Evolutionary conservation across 2,113 vertebrate species (phyloP).

Genomic region (Xyliphius kryptos): DNA sequence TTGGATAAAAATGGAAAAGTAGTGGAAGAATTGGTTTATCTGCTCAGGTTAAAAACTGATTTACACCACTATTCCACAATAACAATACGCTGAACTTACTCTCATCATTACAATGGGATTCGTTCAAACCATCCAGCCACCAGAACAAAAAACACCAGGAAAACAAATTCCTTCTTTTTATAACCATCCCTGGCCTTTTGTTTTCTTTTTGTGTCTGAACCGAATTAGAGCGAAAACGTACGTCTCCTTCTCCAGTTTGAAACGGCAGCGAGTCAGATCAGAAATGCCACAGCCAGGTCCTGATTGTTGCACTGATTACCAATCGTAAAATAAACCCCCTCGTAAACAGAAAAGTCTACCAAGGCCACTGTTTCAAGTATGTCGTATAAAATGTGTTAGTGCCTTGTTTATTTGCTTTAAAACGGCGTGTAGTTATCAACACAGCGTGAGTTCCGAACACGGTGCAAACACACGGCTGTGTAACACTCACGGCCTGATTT

Average conservation of each 20-base stretch:
- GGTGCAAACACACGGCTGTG: conserved; percentile 31
- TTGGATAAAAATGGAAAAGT: too few species aligned
- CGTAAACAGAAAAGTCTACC: conserved; percentile 68
- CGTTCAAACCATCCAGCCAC: too few species aligned
- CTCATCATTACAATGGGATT: too few species aligned
- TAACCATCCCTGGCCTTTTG: conserved; percentile 42
- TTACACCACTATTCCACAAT: too few species aligned
- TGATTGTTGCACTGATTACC: conserved; percentile 74
- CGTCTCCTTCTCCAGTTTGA: too few species aligned
- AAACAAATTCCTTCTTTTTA: too few species aligned
- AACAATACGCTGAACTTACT: too few species aligned
- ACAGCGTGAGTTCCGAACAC: conserved; percentile 52
- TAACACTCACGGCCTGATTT: conserved; percentile 31
- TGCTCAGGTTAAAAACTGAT: too few species aligned
- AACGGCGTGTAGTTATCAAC: conserved; percentile 63
- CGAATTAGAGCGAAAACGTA: too few species aligned
- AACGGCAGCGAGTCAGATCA: conserved; percentile 49
- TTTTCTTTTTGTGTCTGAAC: conserved; percentile 51
- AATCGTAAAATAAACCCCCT: conserved; percentile 81
- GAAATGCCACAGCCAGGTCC: conserved; percentile 70
- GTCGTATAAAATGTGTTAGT: conserved; percentile 70
- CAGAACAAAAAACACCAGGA: too few species aligned
- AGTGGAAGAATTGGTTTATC: too few species aligned
- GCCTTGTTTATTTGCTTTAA: conserved; percentile 78
- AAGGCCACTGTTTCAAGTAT: conserved; percentile 56